phyloP scores from a whole-genome alignment of 1,140 invertebrate genomes.

The Leptinotarsa defecta region DNA sequence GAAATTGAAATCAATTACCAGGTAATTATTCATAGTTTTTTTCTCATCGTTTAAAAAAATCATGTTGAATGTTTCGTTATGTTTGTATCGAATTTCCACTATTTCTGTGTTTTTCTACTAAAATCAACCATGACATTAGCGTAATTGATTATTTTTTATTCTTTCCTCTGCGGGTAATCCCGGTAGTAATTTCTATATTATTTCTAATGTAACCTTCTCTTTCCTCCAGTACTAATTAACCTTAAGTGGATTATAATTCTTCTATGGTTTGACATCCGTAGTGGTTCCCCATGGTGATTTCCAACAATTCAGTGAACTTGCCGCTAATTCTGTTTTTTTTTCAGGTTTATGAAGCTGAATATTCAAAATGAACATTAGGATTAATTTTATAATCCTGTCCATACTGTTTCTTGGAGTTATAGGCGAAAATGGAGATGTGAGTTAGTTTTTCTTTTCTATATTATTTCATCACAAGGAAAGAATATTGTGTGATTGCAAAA shows the following conservation, averaged over 20 bases:
- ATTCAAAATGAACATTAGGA: slow-evolving; percentile 15
- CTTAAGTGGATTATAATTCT: neutral
- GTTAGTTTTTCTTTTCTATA: neutral
- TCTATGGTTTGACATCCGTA: neutral
- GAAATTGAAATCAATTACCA: neutral
- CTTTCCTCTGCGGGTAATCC: too few species aligned
- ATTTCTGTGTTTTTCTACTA: neutral
- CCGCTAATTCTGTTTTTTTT: neutral
- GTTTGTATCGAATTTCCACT: neutral
- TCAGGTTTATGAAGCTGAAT: neutral
- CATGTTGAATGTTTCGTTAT: neutral
- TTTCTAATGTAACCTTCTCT: neutral
- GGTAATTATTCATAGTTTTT: neutral
- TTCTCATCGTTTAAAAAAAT: neutral
- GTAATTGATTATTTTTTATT: neutral
- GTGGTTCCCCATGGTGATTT: neutral
- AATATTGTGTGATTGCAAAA: neutral
- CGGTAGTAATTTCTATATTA: neutral
- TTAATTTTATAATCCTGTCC: neutral
- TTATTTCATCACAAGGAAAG: neutral
- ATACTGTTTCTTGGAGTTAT: neutral
- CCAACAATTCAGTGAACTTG: neutral
- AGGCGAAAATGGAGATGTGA: slow-evolving; percentile 9
- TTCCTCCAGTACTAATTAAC: neutral
- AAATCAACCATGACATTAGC: neutral